Evolutionary conservation across 2,797 vertebrate species (phyloP), one percentile per base, ranked within the genome.

Genomic region (Dryobates pubescens): DNA sequence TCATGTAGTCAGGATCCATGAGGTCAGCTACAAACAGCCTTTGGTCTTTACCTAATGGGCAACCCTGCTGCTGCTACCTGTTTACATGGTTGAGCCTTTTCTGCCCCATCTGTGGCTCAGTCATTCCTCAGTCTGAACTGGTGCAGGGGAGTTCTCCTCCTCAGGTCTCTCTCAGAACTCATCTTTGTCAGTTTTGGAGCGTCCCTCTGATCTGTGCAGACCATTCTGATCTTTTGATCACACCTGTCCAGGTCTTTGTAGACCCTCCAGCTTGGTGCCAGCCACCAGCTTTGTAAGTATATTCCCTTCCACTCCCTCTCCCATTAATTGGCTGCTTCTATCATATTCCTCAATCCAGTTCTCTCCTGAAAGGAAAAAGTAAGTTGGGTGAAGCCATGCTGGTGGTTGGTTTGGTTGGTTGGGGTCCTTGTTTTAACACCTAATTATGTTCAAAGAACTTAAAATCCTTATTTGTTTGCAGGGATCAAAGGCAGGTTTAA

Each of bases 11-110:
- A 62, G 43, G 45, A 67, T 72, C 70, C 3, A 10, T 64, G 61
- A 87, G 43, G 76, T 89, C 88, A 90, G 63, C 63, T 67, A 71
- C 57, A 74, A 89, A 84, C 13, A 84, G 75, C 68, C 71, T 86
- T 86, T 69, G 32, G 13, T 85, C 45, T 81, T 73, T 71, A 54
- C 49, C 22, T 70, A 61, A 70, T 68, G 67, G 75, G 45, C 6
- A 58, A 82, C 15, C 15, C 57, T 69, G 29, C 13, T 69, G 29
- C 13, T 75, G 59, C 85, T 19, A 80, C 69, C 14, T 71, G 29
- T 74, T 93, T 64, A 68, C 0, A 0, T n/a, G 51, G 38, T 24
- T 61, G 62, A 82, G 58, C 32, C 22, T 74, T 82, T 90, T 13
- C 58, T 76, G 71, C 6, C 18, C 34, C 17, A 17, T 64, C 23